Evolutionary conservation across 2,113 vertebrate species (phyloP), one percentile per base, ranked within the genome.

Genomic region (Ibidorhyncha struthersii): DNA sequence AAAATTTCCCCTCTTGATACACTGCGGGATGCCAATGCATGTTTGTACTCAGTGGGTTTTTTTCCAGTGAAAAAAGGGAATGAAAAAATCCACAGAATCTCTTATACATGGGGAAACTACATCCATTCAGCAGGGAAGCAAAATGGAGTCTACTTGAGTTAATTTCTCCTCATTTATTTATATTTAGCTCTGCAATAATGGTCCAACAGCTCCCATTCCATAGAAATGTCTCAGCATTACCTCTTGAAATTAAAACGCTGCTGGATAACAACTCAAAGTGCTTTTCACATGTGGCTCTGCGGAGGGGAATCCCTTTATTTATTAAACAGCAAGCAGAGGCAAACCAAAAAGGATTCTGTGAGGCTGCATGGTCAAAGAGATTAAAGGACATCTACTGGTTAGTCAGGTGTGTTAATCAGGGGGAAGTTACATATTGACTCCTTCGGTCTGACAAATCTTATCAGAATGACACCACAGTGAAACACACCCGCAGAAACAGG

Each of bases 21-120:
- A 56, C 95, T 70, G 92, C 0, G 12, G 95, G 96, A 93, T 89
- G 89, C 73, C 10, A 1, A 90, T 91, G 91, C 59, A 65, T 66
- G 82, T 89, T 95, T 96, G 84, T n/a, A 69, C 84, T 93, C 77
- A 15, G 53, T 71, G 83, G 50, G 91, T 8, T 52, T 95, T 94
- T 96, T 95, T 92, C 85, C 78, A 93, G 76, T 27, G 81, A 29
- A 80, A 89, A 49, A 72, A 38, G 13, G 43, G 23, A 89, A 86
- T 7, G 47, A 76, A 89, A 84, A 50, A 45, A 27, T 74, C 52
- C 83, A 74, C 0, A 20, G 88, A 93, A 93, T 86, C 79, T 92
- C 83, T 90, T 70, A 29, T 49, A 89, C 16, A 41, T 66, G 59
- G 59, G 59, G n/a, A 59, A 93, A 93, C 59, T 59, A 40, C 66